Evolutionary conservation across 2,113 vertebrate species (phyloP).

Genomic region (Arenaria interpres): DNA sequence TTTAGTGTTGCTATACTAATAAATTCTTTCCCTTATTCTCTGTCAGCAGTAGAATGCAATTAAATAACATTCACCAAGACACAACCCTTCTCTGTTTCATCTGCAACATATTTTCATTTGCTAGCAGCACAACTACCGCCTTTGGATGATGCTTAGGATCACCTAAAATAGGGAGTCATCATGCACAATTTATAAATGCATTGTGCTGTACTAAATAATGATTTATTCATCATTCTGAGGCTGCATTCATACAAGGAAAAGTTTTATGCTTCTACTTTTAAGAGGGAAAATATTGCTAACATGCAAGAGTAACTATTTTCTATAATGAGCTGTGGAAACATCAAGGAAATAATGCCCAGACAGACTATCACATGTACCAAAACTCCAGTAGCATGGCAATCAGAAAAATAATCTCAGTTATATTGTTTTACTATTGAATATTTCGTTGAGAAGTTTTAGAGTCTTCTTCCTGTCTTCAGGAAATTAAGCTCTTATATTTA

Average conservation of each 20-base stretch:
- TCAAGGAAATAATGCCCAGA: background rate
- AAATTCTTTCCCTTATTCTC: background rate
- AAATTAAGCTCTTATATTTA: background rate
- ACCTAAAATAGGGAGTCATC: background rate
- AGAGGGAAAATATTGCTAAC: background rate
- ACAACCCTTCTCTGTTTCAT: background rate
- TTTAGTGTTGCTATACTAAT: background rate
- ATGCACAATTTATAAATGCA: background rate
- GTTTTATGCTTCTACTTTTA: background rate
- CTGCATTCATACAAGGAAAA: background rate
- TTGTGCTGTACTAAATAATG: background rate
- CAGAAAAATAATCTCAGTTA: background rate
- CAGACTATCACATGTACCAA: background rate
- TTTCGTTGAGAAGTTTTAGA: background rate
- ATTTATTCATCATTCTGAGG: background rate
- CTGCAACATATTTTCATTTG: background rate
- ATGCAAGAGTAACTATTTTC: background rate
- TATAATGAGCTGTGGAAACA: background rate
- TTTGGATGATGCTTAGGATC: background rate
- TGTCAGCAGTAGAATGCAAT: background rate
- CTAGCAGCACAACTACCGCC: background rate
- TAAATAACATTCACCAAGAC: background rate
- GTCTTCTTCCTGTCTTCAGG: background rate
- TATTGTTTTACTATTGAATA: background rate
- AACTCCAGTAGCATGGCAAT: background rate